Conservation (phyloP, 2,888 invertebrate genomes). For the Microctonus brassicae region DNA sequence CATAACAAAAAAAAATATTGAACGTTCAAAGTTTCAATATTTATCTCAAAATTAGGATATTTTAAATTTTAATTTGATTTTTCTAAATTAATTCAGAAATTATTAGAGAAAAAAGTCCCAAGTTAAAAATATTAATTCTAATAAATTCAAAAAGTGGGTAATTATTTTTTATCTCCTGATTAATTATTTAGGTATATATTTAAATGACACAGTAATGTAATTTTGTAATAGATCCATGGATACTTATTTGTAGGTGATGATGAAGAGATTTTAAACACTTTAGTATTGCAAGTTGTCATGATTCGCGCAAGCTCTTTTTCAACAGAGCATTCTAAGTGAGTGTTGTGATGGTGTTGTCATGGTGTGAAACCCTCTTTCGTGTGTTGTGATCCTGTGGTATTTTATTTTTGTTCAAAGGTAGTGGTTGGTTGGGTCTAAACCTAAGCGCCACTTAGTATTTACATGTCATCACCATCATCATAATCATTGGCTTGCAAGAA, state of each 20-base stretch:
- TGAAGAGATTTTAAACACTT: constrained; percentile 3
- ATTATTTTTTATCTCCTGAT: no score
- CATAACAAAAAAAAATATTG: neutral
- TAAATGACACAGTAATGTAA: no score
- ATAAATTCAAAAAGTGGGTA: no score
- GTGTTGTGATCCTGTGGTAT: neutral
- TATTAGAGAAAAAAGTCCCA: no score
- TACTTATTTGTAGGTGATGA: neutral
- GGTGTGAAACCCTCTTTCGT: constrained; percentile 16
- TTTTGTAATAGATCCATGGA: no score
- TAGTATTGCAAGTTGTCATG: constrained; percentile 61
- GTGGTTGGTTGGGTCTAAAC: neutral
- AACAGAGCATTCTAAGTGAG: constrained; percentile 15
- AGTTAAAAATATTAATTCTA: no score
- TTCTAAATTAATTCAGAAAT: no score
- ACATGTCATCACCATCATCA: neutral
- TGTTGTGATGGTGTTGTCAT: constrained; percentile 30
- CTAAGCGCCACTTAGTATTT: constrained; percentile 28
- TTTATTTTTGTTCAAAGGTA: neutral
- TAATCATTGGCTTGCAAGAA: neutral
- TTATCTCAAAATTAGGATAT: no score
- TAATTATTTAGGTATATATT: no score
- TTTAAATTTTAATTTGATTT: no score
- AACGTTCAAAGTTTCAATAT: no score
- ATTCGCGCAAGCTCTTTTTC: constrained; percentile 51